These are phyloP conservation scores for Spicauda simplicius DNA, from an alignment of 2,888 invertebrate genomes.

Conservation along the genomic window DNA sequence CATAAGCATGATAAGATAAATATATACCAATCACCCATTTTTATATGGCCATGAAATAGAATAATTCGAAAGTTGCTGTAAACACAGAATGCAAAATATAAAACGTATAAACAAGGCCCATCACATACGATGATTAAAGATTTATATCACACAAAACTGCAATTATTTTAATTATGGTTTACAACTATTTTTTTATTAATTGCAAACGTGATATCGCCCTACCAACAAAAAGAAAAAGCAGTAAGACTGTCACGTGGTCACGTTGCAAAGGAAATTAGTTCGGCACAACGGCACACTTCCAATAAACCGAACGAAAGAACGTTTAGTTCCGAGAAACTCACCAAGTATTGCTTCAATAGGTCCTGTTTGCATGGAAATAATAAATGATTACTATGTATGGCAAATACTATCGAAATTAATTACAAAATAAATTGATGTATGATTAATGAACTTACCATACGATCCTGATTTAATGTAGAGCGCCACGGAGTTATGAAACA, in stretches of 20 bases:
- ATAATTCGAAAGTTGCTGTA: too few species aligned
- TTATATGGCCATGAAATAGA: too few species aligned
- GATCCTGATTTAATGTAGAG: conserved; percentile 60
- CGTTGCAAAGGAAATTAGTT: conserved; percentile 9
- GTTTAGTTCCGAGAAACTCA: conserved; percentile 52
- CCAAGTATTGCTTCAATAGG: conserved; percentile 69
- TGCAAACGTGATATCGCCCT: not conserved
- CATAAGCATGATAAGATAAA: too few species aligned
- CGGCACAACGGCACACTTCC: not conserved
- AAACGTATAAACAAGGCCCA: too few species aligned
- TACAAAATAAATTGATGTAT: conserved; percentile 10
- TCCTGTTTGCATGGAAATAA: conserved; percentile 76
- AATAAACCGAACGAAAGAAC: not conserved
- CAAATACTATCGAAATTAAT: conserved; percentile 6
- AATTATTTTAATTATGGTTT: too few species aligned
- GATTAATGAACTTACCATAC: conserved; percentile 64
- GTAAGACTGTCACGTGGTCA: not conserved
- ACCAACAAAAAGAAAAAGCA: not conserved
- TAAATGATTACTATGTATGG: conserved; percentile 41
- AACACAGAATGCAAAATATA: too few species aligned
- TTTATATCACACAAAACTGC: too few species aligned
- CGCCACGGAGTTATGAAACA: conserved; percentile 48
- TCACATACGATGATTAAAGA: too few species aligned
- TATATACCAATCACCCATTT: too few species aligned
- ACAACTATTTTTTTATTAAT: not conserved